Conservation (phyloP, 2,113 vertebrate genomes). For the Gymnarchus niloticus region DNA sequence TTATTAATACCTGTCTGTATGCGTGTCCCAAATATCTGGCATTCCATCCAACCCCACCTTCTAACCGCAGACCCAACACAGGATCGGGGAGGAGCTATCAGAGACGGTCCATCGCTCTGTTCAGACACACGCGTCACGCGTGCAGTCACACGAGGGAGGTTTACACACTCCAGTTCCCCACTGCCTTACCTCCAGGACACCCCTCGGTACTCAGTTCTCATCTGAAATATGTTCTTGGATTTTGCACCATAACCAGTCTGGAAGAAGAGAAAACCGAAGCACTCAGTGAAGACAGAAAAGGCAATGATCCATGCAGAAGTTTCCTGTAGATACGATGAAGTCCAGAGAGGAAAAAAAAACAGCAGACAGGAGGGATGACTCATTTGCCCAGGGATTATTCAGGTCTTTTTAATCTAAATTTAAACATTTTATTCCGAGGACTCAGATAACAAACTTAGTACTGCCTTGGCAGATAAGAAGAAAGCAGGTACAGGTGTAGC, state of each 20-base stretch:
- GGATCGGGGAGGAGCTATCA: too few species aligned
- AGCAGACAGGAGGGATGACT: background rate
- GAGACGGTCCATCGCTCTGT: background rate
- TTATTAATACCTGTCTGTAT: too few species aligned
- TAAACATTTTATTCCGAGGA: too few species aligned
- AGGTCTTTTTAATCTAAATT: too few species aligned
- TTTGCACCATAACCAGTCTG: conserved; percentile 75
- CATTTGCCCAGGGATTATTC: too few species aligned
- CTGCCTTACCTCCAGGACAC: conserved; percentile 82
- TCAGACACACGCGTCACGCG: background rate
- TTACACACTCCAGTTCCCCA: background rate
- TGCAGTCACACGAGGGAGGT: background rate
- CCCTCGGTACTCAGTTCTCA: conserved; percentile 65
- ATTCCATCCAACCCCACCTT: too few species aligned
- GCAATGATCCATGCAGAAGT: background rate
- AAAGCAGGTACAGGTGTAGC: background rate
- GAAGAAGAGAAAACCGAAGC: background rate
- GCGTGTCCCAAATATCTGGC: too few species aligned
- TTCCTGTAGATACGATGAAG: background rate
- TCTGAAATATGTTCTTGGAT: conserved; percentile 47
- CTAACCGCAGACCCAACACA: too few species aligned
- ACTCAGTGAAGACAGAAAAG: background rate
- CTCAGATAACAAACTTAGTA: too few species aligned
- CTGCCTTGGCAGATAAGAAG: too few species aligned
- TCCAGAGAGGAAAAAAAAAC: background rate